phyloP scores from a whole-genome alignment of 2,113 vertebrate species.

The Cryptomyrus ogoouensis region DNA sequence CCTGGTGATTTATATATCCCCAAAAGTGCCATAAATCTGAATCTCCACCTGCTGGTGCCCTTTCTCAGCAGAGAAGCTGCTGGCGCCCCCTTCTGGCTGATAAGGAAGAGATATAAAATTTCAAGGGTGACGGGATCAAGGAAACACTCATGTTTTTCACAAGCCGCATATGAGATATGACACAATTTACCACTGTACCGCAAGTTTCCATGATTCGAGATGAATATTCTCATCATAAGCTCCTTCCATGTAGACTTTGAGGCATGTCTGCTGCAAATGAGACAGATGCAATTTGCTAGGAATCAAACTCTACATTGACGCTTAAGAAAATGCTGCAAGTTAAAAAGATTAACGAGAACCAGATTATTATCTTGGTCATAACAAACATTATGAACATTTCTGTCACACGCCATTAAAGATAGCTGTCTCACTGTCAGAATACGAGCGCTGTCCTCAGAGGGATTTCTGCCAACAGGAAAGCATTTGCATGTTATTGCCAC shows the following conservation, averaged over 20 bases:
- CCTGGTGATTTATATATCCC: not conserved
- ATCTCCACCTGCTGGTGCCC: not conserved
- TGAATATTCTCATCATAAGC: not conserved
- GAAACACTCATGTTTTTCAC: not conserved
- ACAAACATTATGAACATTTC: not conserved
- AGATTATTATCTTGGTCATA: not conserved
- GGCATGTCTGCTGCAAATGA: not conserved
- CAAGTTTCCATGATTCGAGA: not conserved
- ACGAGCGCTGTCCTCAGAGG: not conserved
- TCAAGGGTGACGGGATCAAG: not conserved
- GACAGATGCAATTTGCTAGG: conserved; percentile 1
- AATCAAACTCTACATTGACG: not conserved
- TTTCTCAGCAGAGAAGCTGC: not conserved
- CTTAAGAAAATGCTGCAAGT: not conserved
- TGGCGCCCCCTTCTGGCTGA: not conserved
- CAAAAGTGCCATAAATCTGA: not conserved
- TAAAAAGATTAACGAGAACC: conserved; percentile 7
- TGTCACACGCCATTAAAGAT: not conserved
- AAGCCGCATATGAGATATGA: not conserved
- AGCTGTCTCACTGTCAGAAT: not conserved
- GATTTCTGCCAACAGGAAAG: not conserved
- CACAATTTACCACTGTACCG: not conserved
- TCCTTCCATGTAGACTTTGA: not conserved
- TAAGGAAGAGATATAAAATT: not conserved
- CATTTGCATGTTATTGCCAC: not conserved